Conservation (phyloP, 2,113 vertebrate genomes). For the Eudorcas thomsonii region DNA sequence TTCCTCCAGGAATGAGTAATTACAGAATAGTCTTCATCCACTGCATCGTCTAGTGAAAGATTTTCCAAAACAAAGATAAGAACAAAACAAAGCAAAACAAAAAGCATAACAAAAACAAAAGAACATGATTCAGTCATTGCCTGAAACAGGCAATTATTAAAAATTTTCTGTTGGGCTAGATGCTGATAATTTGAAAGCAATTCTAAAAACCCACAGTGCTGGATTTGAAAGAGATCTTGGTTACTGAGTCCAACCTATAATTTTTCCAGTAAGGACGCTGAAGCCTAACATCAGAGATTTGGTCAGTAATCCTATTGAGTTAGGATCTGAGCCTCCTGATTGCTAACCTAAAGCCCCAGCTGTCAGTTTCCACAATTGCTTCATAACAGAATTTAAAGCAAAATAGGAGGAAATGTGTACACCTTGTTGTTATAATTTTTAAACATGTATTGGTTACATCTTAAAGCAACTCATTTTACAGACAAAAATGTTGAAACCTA, state of each 20-base stretch:
- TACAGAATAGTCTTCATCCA: background rate
- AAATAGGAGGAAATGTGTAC: background rate
- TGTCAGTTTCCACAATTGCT: background rate
- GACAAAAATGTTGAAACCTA: background rate
- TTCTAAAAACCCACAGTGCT: background rate
- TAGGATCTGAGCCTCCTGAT: background rate
- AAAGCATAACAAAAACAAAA: background rate
- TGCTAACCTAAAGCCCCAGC: background rate
- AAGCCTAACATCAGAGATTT: background rate
- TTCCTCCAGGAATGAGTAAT: background rate
- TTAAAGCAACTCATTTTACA: background rate
- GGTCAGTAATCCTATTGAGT: background rate
- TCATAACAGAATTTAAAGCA: background rate
- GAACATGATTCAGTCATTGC: background rate
- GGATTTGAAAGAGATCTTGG: background rate
- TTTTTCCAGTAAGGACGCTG: background rate
- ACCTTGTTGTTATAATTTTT: background rate
- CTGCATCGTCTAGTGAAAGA: background rate
- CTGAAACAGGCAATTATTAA: background rate
- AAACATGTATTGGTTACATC: background rate
- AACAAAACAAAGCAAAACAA: background rate
- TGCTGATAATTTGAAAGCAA: background rate
- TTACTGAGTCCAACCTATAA: background rate
- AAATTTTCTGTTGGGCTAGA: background rate
- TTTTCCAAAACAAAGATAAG: background rate